A percentile compares a stretch with the other conserved stretches of the same genome.
phyloP scores from a whole-genome alignment of 2,888 invertebrate genomes.

The Aspidiotus rigidus region DNA sequence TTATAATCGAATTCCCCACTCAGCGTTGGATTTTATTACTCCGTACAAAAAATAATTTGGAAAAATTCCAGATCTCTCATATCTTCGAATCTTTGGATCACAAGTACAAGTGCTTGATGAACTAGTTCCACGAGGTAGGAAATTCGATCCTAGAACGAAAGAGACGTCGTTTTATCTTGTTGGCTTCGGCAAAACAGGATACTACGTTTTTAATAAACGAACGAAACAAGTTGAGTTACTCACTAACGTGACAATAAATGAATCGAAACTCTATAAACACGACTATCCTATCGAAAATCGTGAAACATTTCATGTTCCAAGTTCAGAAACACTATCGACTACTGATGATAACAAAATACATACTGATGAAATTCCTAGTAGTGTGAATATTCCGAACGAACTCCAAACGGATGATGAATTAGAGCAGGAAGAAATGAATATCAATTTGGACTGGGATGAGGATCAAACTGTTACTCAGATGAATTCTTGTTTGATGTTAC shows the following conservation, averaged over 20 bases:
- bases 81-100: constrained; percentile 3
- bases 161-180: not conserved
- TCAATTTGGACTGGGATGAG: constrained; percentile 1
- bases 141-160: not conserved
- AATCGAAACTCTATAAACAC: constrained; percentile 3
- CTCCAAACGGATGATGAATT: too few relatives aligned
- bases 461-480: not conserved
- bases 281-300: not conserved
- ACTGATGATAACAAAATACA: too few relatives aligned
- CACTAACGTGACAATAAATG: not conserved
- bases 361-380: too few relatives aligned
- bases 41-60: constrained; percentile 4
- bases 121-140: not conserved
- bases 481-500: not conserved
- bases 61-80: not conserved
- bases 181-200: constrained; percentile 8
- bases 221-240: not conserved
- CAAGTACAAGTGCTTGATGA: constrained; percentile 5
- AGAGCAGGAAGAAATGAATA: not conserved
- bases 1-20: constrained; percentile 4
- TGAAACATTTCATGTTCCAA: not conserved
- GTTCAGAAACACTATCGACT: not conserved
- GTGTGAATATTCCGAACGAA: too few relatives aligned
- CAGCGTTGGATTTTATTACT: constrained; percentile 1
- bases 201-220: not conserved